These are phyloP conservation scores for Amphimedon queenslandica DNA, from an alignment of 37 sponge, comb jelly and placozoan species.

Conservation along the genomic window DNA sequence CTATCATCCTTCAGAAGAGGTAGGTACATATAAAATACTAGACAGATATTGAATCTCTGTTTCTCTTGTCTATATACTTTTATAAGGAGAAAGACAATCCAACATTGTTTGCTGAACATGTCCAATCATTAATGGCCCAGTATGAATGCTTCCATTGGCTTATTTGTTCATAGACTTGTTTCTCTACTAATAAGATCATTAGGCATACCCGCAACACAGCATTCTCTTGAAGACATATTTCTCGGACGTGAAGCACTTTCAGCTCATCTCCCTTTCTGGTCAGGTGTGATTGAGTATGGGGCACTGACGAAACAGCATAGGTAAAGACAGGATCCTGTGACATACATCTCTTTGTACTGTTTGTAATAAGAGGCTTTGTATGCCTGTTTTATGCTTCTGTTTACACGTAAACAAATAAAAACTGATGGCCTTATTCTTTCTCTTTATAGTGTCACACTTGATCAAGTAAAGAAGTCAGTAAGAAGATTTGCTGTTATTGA, in stretches of 20 bases:
- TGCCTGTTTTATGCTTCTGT: no score
- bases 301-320: no score
- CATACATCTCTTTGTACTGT: no score
- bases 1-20: constrained; percentile 41
- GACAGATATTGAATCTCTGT: no score
- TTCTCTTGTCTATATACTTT: no score
- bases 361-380: no score
- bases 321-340: no score
- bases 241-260: constrained; percentile 2
- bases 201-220: constrained; percentile 1
- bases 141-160: not conserved
- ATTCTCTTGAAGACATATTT: constrained; percentile 35
- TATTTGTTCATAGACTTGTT: constrained; percentile 4
- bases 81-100: constrained; percentile 26
- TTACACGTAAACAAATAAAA: no score
- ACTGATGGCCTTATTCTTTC: not conserved
- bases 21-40: no score
- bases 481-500: constrained; percentile 32
- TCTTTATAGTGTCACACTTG: constrained; percentile 5
- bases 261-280: constrained; percentile 21
- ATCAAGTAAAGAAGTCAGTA: constrained; percentile 19
- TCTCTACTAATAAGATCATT: constrained; percentile 4
- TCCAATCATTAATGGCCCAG: constrained; percentile 12
- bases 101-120: constrained; percentile 39
- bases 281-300: constrained; percentile 28